Evolutionary conservation across 2,797 vertebrate species (phyloP).

Genomic region (Carapus acus): DNA sequence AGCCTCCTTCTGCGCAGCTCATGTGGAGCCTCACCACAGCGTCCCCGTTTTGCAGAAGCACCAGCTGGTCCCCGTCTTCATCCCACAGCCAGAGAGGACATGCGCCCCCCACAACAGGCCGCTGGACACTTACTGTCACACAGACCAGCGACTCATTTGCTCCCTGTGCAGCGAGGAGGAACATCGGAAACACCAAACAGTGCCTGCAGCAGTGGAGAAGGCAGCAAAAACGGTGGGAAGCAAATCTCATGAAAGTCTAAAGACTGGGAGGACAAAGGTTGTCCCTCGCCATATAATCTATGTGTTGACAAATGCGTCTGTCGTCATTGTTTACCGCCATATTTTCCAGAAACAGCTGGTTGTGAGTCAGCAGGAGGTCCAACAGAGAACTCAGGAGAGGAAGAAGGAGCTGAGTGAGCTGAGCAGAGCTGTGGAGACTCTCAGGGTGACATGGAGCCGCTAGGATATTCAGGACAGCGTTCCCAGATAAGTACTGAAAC

Average conservation of each 20-base stretch:
- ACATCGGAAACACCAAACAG: not conserved
- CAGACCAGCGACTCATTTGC: slow-evolving; percentile 14
- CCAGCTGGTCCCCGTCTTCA: not conserved
- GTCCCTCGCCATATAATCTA: too few relatives aligned
- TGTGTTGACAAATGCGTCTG: too few relatives aligned
- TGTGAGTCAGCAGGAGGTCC: not conserved
- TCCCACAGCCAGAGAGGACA: too few relatives aligned
- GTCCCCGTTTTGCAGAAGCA: slow-evolving; percentile 6
- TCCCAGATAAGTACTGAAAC: too few relatives aligned
- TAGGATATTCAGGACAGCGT: too few relatives aligned
- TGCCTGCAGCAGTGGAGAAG: slow-evolving; percentile 8
- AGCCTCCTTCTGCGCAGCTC: slow-evolving; percentile 11
- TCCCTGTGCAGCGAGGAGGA: slow-evolving; percentile 15
- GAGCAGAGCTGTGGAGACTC: not conserved
- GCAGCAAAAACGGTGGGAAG: slow-evolving; percentile 8
- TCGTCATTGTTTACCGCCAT: not conserved
- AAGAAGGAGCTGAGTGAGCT: slow-evolving; percentile 15
- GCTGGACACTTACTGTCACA: too few relatives aligned
- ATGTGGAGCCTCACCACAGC: slow-evolving; percentile 16
- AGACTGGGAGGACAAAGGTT: too few relatives aligned
- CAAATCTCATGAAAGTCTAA: too few relatives aligned
- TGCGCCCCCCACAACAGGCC: too few relatives aligned
- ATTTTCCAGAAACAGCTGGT: slow-evolving; percentile 13
- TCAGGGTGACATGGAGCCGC: slow-evolving; percentile 19
- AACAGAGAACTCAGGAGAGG: slow-evolving; percentile 5